A percentile compares a stretch with the other conserved stretches of the same genome.
Evolutionary conservation across 2,113 vertebrate genomes (phyloP).

Genomic region (Megaceryle maxima): DNA sequence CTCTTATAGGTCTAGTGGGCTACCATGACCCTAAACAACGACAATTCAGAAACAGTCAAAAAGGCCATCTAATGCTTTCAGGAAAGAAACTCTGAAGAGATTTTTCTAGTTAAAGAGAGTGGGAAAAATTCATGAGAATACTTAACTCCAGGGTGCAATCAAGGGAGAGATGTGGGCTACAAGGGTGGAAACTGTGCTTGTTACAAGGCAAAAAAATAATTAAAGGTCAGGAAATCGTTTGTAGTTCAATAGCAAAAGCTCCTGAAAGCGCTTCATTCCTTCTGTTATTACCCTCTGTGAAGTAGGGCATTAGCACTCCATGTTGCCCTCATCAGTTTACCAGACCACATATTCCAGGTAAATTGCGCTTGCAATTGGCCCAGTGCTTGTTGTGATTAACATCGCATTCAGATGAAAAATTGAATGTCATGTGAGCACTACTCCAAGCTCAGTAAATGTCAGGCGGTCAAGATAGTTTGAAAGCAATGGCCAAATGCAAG

Average conservation of each 20-base stretch:
- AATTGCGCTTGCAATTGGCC: constrained; percentile 24
- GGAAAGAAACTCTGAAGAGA: not conserved
- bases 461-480: constrained; percentile 25
- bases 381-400: constrained; percentile 18
- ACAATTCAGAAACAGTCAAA: not conserved
- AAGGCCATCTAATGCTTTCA: not conserved
- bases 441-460: constrained; percentile 18
- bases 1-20: too few species aligned
- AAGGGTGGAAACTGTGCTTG: not conserved
- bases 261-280: constrained; percentile 25
- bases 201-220: not conserved
- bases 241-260: constrained; percentile 28
- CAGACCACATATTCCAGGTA: constrained; percentile 6
- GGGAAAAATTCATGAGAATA: not conserved
- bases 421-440: not conserved
- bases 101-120: not conserved
- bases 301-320: constrained; percentile 26
- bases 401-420: constrained; percentile 32
- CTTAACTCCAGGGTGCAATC: not conserved
- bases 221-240: constrained; percentile 56
- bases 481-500: not conserved
- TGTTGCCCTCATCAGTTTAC: constrained; percentile 60
- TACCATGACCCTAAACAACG: too few species aligned
- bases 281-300: constrained; percentile 26
- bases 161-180: not conserved